Evolutionary conservation across 2,888 invertebrate genomes (phyloP).

Genomic region (Scaptomyza flava): DNA sequence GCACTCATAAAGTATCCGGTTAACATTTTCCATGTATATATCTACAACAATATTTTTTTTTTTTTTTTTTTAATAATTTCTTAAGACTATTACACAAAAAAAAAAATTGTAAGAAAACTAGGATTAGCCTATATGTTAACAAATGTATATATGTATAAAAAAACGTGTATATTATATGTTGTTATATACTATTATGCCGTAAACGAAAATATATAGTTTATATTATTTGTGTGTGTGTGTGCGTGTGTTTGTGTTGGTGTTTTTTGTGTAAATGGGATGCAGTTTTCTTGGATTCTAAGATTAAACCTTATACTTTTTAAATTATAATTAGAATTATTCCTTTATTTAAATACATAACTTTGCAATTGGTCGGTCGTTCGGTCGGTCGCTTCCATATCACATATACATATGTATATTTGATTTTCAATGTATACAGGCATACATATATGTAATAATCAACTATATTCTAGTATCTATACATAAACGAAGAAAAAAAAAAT

Average conservation of each 20-base stretch:
- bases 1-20: conserved; percentile 79
- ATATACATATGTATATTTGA: conserved; percentile 13
- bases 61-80: conserved; percentile 21
- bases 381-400: conserved; percentile 69
- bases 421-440: conserved; percentile 13
- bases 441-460: conserved; percentile 5
- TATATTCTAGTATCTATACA: conserved; percentile 28
- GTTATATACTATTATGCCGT: conserved; percentile 6
- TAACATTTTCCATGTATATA: conserved; percentile 59
- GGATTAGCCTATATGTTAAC: conserved; percentile 44
- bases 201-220: background rate
- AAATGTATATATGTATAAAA: conserved; percentile 41
- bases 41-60: conserved; percentile 33
- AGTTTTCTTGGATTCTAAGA: conserved; percentile 16
- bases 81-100: conserved; percentile 34
- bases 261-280: conserved; percentile 11
- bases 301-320: conserved; percentile 24
- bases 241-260: background rate
- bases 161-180: conserved; percentile 11
- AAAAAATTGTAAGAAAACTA: conserved; percentile 33
- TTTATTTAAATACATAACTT: conserved; percentile 51
- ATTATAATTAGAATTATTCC: conserved; percentile 22
- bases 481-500: conserved; percentile 39
- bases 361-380: conserved; percentile 79
- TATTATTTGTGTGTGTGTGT: background rate